A percentile compares a stretch with the other conserved stretches of the same genome.
Conservation (phyloP, 2,888 invertebrate species). For the Teleiodes luculella region DNA sequence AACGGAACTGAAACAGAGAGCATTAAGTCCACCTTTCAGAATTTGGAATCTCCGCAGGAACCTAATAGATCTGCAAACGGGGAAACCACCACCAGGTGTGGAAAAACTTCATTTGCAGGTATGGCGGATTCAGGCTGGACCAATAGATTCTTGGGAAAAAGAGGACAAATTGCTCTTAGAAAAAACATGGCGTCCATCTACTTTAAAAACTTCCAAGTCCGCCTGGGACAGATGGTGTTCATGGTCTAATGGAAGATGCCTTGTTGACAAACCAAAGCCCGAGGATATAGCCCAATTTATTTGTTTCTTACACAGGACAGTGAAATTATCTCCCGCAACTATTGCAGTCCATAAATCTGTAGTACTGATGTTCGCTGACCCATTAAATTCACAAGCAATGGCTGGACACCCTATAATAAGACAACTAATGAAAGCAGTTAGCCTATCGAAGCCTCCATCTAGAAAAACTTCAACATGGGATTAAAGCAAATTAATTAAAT, state of each 20-base stretch:
- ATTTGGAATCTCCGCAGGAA: constrained; percentile 18
- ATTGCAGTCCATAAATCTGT: constrained; percentile 20
- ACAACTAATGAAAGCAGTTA: neutral
- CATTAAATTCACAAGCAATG: neutral
- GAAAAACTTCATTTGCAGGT: constrained; percentile 20
- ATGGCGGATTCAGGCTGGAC: constrained; percentile 26
- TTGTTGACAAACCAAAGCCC: constrained; percentile 4
- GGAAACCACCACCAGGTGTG: constrained; percentile 6
- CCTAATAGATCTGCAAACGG: constrained; percentile 16
- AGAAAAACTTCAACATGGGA: neutral
- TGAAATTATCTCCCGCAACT: constrained; percentile 8
- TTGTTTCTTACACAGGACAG: neutral
- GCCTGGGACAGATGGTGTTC: constrained; percentile 19
- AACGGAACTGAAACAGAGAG: constrained; percentile 20
- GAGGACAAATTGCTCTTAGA: constrained; percentile 10
- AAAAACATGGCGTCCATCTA: constrained; percentile 22
- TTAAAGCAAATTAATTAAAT: neutral
- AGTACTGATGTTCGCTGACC: constrained; percentile 14
- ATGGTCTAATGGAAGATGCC: neutral
- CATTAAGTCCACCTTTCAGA: constrained; percentile 16
- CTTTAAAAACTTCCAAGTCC: constrained; percentile 23
- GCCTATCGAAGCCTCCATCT: neutral
- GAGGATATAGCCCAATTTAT: constrained; percentile 14
- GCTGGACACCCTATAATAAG: neutral
- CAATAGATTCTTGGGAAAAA: no score